Base-by-base conservation (phyloP, 2,797 vertebrate genomes). In the Macrochelys suwanniensis region DNA sequence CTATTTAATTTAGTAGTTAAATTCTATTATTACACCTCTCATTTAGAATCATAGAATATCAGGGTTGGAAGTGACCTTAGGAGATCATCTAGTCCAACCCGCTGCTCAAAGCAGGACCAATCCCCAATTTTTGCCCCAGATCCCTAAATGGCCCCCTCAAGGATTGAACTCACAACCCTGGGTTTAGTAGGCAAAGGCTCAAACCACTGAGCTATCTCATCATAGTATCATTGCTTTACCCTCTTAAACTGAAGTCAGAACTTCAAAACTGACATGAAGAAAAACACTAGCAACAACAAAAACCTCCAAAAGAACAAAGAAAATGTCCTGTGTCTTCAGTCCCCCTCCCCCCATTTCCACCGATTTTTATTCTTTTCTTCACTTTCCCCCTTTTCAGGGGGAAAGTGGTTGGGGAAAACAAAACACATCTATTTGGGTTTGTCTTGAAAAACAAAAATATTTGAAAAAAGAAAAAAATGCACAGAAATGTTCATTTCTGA, bases 271-370 rank as follows among this genome's bases (percentile, higher is more conserved):
- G 31, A 61, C 13, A 17, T 65, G 56, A 65, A 65, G 31, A 65
- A 61, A 61, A 33, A 4, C 59, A 65, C 59, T 31, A 65, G 6
- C 59, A 33, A 2, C 6, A 65, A n/a, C 68, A 74, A 25, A 42
- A 74, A 11, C 21, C 37, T 25, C 17, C 8, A 25, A 71, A 42
- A 21, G n/a, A 74, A 15, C 21, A 5, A 42, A 74, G 37, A 42
- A 19, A 37, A 74, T 74, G 19, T 0, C 5, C 8, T 25, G 19
- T 74, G 23, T 37, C 37, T 85, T 59, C 28, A n/a, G 80, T 28
- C 0, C 47, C 1, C 85, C 37, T 0, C 0, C 0, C 82, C 31
- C 0, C 0, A 0, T 26, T 86, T 59, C 0, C 7, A n/a, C 17
- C 4, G 17, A 15, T 82, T 56, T 21, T 90, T 61, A 4, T 2